Evolutionary conservation across 2,113 vertebrate species (phyloP), one percentile per base, ranked within the genome.

Genomic region (Nipponia nippon): DNA sequence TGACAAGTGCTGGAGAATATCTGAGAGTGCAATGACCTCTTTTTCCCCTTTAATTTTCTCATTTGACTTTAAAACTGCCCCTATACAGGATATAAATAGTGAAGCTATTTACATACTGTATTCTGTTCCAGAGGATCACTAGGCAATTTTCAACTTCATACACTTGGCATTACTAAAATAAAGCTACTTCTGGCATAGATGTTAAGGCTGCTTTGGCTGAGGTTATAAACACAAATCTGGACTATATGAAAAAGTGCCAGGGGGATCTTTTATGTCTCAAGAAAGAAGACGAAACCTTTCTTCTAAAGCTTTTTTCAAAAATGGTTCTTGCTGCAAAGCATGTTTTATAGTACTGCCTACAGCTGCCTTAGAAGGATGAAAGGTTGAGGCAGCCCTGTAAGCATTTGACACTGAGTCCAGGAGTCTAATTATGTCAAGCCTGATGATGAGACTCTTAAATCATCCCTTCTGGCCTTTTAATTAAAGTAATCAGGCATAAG

Each of bases 91-190:
- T 89, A 87, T 93, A 95, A 93, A 92, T 93, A 89, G 52, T 71
- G 47, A 89, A 75, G 34, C 46, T 89, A 38, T 94, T 95, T 95
- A 69, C 77, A 80, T 92, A 76, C 25, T 4, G 4, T 58, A 32
- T 72, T 91, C 73, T 89, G 49, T 88, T 95, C 81, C 77, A 94
- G 81, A 58, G 65, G 89, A 91, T 96, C 89, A 85, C 77, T 83
- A 71, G 73, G 87, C 83, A 73, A 91, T 94, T 97, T 96, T 91
- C 61, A 59, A 91, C 52, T 91, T 93, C 81, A 91, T 91, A 94
- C 4, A 1, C 61, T 96, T 92, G 91, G 61, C 83, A 72, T 67
- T 82, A 66, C 70, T 92, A 82, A 93, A 95, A 94, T 85, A 90
- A 95, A 82, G 27, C 49, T 82, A 40, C 72, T 93, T 76, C 77